Percentiles rank a stretch among this genome's conserved stretches.
Conservation (phyloP, 2,888 invertebrate genomes). For the Ornithoptera priamus region DNA sequence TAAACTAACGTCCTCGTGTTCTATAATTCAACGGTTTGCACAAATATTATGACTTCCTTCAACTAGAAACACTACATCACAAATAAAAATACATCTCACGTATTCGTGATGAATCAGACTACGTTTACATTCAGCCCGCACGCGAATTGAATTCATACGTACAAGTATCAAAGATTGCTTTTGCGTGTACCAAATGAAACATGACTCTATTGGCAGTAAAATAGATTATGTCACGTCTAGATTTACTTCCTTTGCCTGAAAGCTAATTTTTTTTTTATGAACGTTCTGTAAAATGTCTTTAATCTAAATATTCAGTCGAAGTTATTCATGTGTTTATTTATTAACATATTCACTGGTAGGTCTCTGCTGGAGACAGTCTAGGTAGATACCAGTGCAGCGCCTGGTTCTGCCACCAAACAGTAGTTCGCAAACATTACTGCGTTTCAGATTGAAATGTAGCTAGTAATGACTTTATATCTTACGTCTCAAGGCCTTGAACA, state of each 20-base stretch:
- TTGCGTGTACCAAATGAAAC: conserved; percentile 23
- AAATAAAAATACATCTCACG: conserved; percentile 32
- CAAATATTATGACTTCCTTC: conserved; percentile 27
- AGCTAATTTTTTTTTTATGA: conserved; percentile 11
- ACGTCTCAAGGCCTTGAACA: too few species aligned
- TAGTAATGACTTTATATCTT: too few species aligned
- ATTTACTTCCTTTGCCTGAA: conserved; percentile 24
- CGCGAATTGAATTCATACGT: conserved; percentile 25
- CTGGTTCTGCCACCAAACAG: too few species aligned
- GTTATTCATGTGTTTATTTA: too few species aligned
- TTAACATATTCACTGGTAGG: too few species aligned
- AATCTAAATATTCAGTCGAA: too few species aligned
- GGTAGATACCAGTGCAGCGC: too few species aligned
- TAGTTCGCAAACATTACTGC: too few species aligned
- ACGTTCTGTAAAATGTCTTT: too few species aligned
- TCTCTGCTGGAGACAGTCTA: too few species aligned
- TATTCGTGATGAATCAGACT: conserved; percentile 30
- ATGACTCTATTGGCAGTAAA: conserved; percentile 29
- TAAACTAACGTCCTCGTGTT: not conserved
- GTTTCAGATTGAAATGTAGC: too few species aligned
- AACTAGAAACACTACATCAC: conserved; percentile 29
- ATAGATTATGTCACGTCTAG: conserved; percentile 29
- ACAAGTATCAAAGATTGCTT: conserved; percentile 22
- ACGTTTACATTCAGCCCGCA: conserved; percentile 18
- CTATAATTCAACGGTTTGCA: conserved; percentile 21